These are phyloP conservation scores for Hybognathus amarus DNA, from an alignment of 2,797 vertebrate genomes.

Conservation along the genomic window DNA sequence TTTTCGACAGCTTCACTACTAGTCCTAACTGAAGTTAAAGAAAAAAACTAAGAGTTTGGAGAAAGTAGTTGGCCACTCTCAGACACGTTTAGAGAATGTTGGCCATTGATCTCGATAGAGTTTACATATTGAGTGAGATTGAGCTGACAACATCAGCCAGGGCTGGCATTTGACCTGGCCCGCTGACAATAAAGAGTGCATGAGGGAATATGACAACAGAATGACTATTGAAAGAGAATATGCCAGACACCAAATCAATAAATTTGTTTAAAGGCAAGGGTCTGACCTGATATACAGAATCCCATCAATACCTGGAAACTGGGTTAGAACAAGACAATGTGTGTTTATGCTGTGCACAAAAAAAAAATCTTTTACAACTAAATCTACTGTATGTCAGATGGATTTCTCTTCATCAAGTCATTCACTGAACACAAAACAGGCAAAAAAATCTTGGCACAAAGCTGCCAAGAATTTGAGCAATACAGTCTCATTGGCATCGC, in stretches of 20 bases:
- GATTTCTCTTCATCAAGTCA: constrained; percentile 3
- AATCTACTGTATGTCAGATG: constrained; percentile 6
- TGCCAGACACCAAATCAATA: constrained; percentile 66
- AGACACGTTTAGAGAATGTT: background rate
- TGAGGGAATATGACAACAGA: constrained; percentile 1
- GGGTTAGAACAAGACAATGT: constrained; percentile 45
- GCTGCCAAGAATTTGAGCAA: background rate
- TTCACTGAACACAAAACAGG: constrained; percentile 1
- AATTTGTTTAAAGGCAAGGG: constrained; percentile 47
- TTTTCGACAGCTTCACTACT: constrained; percentile 17
- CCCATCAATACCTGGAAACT: constrained; percentile 68
- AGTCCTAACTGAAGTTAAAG: background rate
- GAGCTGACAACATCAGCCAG: background rate
- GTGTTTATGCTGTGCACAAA: constrained; percentile 15
- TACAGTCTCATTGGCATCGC: constrained; percentile 15
- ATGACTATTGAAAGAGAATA: constrained; percentile 39
- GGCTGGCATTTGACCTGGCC: background rate
- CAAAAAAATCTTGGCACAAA: constrained; percentile 13
- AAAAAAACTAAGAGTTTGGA: background rate
- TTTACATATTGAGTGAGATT: background rate
- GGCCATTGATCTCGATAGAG: background rate
- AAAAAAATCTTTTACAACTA: constrained; percentile 12
- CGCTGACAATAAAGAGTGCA: constrained; percentile 2
- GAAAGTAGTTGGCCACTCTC: background rate
- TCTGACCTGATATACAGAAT: constrained; percentile 59